These are phyloP conservation scores for Scleropages formosus DNA, from an alignment of 2,797 vertebrate genomes.

Conservation along the genomic window DNA sequence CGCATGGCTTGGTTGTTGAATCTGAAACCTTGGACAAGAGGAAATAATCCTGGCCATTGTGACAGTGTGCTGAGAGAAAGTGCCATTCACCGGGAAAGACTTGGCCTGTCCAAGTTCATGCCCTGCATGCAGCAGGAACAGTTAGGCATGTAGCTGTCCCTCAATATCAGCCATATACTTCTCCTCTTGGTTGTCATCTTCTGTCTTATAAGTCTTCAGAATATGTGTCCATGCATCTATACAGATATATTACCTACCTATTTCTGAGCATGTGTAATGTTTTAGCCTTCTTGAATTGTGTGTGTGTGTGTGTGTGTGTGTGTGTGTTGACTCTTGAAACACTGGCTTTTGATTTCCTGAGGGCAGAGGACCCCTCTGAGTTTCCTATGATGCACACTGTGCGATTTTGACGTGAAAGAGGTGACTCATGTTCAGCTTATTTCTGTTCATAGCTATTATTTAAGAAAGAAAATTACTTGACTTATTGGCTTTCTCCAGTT, in stretches of 20 bases:
- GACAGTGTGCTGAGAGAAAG: slow-evolving; percentile 87
- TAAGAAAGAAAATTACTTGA: too few relatives aligned
- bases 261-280: too few relatives aligned
- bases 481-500: too few relatives aligned
- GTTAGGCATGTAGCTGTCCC: slow-evolving; percentile 81
- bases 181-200: slow-evolving; percentile 39
- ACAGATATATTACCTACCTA: background rate
- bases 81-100: slow-evolving; percentile 79
- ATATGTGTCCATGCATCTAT: background rate
- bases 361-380: too few relatives aligned
- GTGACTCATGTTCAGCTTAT: too few relatives aligned
- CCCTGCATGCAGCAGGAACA: slow-evolving; percentile 76
- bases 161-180: slow-evolving; percentile 82
- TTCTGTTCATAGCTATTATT: too few relatives aligned
- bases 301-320: too few relatives aligned
- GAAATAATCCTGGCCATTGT: slow-evolving; percentile 94
- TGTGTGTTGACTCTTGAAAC: background rate
- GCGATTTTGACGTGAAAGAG: too few relatives aligned
- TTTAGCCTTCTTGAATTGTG: too few relatives aligned
- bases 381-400: too few relatives aligned
- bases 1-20: slow-evolving; percentile 84
- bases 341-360: background rate
- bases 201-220: background rate
- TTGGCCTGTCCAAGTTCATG: slow-evolving; percentile 80
- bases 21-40: slow-evolving; percentile 80